Base-by-base conservation (phyloP, 2,113 vertebrate species). In the Piprites chloris region DNA sequence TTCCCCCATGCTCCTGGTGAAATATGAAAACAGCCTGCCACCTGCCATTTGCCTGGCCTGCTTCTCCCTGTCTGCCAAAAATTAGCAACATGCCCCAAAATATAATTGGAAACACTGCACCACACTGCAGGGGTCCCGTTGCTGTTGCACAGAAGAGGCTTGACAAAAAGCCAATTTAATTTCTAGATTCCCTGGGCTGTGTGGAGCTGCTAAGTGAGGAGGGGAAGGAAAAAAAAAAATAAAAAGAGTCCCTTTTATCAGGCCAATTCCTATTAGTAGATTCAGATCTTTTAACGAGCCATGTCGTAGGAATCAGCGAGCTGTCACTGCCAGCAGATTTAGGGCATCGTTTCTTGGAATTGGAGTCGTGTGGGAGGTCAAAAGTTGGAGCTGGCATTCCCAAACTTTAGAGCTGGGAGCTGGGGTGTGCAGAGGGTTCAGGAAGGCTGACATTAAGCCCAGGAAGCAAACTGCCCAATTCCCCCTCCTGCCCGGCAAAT, bases 91-190 rank as follows among this genome's bases (percentile, higher is more conserved):
- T 87, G 87, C 91, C 91, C 94, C 89, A 68, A 95, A 96, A 95
- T 94, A 67, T 97, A 96, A 97, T 96, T 95, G 94, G 95, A 96
- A 97, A 96, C 95, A 96, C 92, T 77, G 91, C 93, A 89, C 80
- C 3, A 50, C 92, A 20, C 94, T 85, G 93, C 95, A 94, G 96
- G 96, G 93, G 95, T 89, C 80, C 87, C 66, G 17, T 72, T 82
- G 76, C 94, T 96, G 87, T 65, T 95, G 89, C 92, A 89, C 3
- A n/a, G 85, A 94, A 91, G 87, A 92, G 62, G 87, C 71, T 95
- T 96, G 94, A 95, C 91, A 88, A 92, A 87, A 91, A 89, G 94
- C 95, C 95, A 96, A 89, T 95, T 95, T 95, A 92, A 96, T 96
- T 96, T 95, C 96, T 93, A 95, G 89, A 92, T 96, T 94, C 85